Evolutionary conservation across 2,113 vertebrate species (phyloP), one percentile per base, ranked within the genome.

Genomic region (Arenaria interpres): DNA sequence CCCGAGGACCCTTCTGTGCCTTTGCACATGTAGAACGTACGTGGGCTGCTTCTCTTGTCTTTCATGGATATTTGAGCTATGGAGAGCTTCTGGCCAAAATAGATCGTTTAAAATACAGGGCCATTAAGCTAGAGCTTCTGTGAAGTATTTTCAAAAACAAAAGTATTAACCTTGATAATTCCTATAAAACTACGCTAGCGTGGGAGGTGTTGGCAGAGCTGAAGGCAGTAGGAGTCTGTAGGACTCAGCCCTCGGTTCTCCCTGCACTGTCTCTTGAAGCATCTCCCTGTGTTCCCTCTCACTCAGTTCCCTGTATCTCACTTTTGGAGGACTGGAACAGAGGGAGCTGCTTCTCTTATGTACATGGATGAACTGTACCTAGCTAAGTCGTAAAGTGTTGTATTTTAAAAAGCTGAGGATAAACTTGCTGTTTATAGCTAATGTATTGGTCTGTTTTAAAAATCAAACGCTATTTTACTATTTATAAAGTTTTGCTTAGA

Each of bases 1-100:
- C 99, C 87, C 98, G 99, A 96, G 99, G 99, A 94, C 99, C 99
- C n/a, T 99, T 99, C 98, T 99, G 99, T 98, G 99, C 99, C 98
- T 99, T 99, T 92, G 99, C 99, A 97, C 99, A 99, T 15, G 97
- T 99, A 94, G 99, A 99, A 98, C 99, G 99, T 99, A 99, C 95
- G 99, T 98, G 90, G 78, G 32, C 72, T 83, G 22, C 71, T 96
- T 85, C 89, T 97, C 68, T 96, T 8, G 3, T 92, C 56, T 86
- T 96, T 89, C 66, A 17, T 85, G 54, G 23, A 30, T 95, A 32
- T 73, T 54, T 89, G 73, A 81, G 48, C 87, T 90, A 1, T 48
- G 60, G 60, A 51, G 48, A 78, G 27, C 45, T 93, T 84, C 88
- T 89, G 66, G 45, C 41, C 71, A 69, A 60, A 80, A 37, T 6